Evolutionary conservation across 2,888 invertebrate genomes (phyloP).

Genomic region (Polietes domitor): DNA sequence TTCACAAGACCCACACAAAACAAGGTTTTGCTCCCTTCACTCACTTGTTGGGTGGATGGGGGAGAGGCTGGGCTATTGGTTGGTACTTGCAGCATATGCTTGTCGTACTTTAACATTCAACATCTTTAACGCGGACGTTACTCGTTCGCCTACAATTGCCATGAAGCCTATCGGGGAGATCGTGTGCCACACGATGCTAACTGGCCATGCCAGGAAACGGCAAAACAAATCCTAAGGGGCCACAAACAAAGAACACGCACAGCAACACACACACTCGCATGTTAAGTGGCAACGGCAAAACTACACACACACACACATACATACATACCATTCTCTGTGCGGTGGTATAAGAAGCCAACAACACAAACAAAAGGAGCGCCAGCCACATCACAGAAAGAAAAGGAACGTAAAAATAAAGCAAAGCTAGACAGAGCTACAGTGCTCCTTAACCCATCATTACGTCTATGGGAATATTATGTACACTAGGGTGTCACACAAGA

Average conservation of each 20-base stretch:
- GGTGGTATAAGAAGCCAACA: background rate
- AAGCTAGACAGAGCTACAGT: conserved; percentile 10
- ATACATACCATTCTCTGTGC: background rate
- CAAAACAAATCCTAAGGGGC: conserved; percentile 38
- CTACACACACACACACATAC: conserved; percentile 1
- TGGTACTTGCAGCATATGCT: background rate
- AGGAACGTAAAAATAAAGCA: background rate
- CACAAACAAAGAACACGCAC: conserved; percentile 16
- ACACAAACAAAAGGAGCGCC: background rate
- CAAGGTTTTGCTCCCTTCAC: no score
- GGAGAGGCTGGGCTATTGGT: background rate
- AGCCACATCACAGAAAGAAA: background rate
- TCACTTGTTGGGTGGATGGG: no score
- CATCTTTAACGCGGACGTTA: background rate
- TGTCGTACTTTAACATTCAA: background rate
- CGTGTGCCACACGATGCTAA: conserved; percentile 10
- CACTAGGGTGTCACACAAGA: no score
- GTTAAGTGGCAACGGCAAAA: conserved; percentile 2
- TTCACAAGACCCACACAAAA: no score
- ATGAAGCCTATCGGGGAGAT: conserved; percentile 33
- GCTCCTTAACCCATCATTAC: background rate
- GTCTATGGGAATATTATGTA: no score
- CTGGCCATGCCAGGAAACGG: background rate
- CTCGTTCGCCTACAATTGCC: conserved; percentile 41
- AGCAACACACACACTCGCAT: background rate